A percentile compares a stretch with the other conserved stretches of the same genome.
Evolutionary conservation across 1,140 invertebrate species (phyloP).

Genomic region (Vanessa atalanta): DNA sequence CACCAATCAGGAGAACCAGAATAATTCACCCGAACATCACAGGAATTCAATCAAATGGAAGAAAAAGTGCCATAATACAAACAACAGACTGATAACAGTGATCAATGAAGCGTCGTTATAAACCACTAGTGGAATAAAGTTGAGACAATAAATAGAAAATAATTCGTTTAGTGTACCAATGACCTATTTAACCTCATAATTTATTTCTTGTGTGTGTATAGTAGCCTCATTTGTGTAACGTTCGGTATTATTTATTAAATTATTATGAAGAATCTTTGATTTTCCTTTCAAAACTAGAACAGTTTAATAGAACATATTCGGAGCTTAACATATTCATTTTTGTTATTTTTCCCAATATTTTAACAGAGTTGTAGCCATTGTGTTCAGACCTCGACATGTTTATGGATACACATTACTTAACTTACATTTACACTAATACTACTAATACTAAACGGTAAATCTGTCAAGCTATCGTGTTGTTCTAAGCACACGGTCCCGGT

Average conservation of each 20-base stretch:
- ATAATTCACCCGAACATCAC: slow-evolving; percentile 54
- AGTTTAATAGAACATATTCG: neutral
- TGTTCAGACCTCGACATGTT: too few relatives aligned
- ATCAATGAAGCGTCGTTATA: slow-evolving; percentile 86
- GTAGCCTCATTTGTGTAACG: slow-evolving; percentile 75
- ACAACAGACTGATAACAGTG: slow-evolving; percentile 86
- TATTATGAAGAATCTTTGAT: slow-evolving; percentile 50
- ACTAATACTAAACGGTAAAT: too few relatives aligned
- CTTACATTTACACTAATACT: too few relatives aligned
- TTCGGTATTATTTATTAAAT: slow-evolving; percentile 79
- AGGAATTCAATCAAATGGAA: slow-evolving; percentile 75
- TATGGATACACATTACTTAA: too few relatives aligned
- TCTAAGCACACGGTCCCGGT: too few relatives aligned
- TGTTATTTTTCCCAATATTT: too few relatives aligned
- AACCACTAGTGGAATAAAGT: slow-evolving; percentile 61
- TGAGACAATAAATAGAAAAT: slow-evolving; percentile 77
- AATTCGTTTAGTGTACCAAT: slow-evolving; percentile 59
- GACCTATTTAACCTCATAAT: slow-evolving; percentile 80
- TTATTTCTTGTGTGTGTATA: slow-evolving; percentile 78
- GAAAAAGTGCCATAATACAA: slow-evolving; percentile 79
- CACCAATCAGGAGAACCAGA: slow-evolving; percentile 45
- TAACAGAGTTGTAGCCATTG: too few relatives aligned
- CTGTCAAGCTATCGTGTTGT: too few relatives aligned
- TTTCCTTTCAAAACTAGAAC: neutral
- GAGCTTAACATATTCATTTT: too few relatives aligned